A percentile compares a stretch with the other conserved stretches of the same genome.
Conservation (phyloP, 2,797 vertebrate species). For the Sebastes trivittatus region DNA sequence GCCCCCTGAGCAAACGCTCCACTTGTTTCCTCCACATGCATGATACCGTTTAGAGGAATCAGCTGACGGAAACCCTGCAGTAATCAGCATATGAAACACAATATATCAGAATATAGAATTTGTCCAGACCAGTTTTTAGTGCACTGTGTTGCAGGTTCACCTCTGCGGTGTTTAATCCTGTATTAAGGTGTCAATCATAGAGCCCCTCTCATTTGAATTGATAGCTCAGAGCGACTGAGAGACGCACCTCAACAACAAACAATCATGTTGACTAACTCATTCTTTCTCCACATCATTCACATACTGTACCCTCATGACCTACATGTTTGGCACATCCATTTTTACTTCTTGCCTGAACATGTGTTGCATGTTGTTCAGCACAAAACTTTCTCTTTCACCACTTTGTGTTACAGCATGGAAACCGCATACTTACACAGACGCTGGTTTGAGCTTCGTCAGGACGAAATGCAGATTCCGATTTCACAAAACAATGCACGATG, state of each 20-base stretch:
- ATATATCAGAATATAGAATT: not conserved
- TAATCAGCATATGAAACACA: not conserved
- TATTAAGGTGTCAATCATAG: not conserved
- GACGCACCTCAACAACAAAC: not conserved
- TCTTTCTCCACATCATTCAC: not conserved
- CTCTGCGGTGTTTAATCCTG: not conserved
- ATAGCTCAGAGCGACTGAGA: not conserved
- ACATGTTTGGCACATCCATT: not conserved
- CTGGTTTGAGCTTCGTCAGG: not conserved
- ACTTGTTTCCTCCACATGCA: constrained; percentile 23
- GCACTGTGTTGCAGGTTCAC: not conserved
- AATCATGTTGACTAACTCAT: not conserved
- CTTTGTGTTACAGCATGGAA: not conserved
- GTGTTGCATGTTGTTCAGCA: not conserved
- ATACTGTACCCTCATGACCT: not conserved
- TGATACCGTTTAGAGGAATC: constrained; percentile 34
- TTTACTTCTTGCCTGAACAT: not conserved
- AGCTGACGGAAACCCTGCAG: too few relatives aligned
- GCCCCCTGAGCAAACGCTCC: not conserved
- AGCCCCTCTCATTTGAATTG: not conserved
- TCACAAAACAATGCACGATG: not conserved
- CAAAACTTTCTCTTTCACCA: not conserved
- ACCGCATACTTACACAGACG: not conserved
- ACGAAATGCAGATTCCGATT: not conserved
- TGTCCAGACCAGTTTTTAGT: not conserved